phyloP scores from a whole-genome alignment of 2,888 invertebrate genomes.

The Acanthosepion esculentum region DNA sequence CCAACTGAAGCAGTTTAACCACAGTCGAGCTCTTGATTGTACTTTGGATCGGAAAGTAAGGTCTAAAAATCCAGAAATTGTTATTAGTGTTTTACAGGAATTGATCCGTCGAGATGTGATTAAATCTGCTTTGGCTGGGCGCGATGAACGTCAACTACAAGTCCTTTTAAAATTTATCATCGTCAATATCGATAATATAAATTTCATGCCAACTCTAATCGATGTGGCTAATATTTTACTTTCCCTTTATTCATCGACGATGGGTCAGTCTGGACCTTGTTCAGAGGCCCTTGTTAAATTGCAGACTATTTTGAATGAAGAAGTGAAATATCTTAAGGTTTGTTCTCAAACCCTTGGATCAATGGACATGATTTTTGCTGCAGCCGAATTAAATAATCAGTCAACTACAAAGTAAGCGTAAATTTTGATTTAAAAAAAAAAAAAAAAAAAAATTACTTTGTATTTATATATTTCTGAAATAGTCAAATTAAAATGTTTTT shows the following conservation, averaged over 20 bases:
- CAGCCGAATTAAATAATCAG: slow-evolving; percentile 53
- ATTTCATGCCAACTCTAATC: slow-evolving; percentile 84
- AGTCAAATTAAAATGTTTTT: not conserved
- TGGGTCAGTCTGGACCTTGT: slow-evolving; percentile 74
- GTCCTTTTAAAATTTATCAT: slow-evolving; percentile 82
- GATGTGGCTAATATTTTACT: slow-evolving; percentile 85
- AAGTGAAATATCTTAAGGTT: slow-evolving; percentile 77
- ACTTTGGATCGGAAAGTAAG: slow-evolving; percentile 78
- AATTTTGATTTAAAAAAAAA: not conserved
- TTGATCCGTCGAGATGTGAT: slow-evolving; percentile 87
- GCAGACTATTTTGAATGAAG: slow-evolving; percentile 80
- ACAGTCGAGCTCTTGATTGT: slow-evolving; percentile 85
- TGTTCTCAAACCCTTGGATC: slow-evolving; percentile 74
- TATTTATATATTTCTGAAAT: not conserved
- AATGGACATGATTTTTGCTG: slow-evolving; percentile 71
- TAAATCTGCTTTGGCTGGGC: slow-evolving; percentile 83
- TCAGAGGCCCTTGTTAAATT: slow-evolving; percentile 76
- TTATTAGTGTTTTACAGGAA: slow-evolving; percentile 88
- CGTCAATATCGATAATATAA: slow-evolving; percentile 82
- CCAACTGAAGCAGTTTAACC: slow-evolving; percentile 86
- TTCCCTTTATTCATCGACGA: slow-evolving; percentile 73
- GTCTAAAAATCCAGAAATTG: slow-evolving; percentile 81
- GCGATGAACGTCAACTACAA: slow-evolving; percentile 81
- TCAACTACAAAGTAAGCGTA: not conserved
- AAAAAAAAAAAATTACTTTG: not conserved